Evolutionary conservation across 2,888 invertebrate genomes (phyloP).

Genomic region (Tenthredo mesomela): DNA sequence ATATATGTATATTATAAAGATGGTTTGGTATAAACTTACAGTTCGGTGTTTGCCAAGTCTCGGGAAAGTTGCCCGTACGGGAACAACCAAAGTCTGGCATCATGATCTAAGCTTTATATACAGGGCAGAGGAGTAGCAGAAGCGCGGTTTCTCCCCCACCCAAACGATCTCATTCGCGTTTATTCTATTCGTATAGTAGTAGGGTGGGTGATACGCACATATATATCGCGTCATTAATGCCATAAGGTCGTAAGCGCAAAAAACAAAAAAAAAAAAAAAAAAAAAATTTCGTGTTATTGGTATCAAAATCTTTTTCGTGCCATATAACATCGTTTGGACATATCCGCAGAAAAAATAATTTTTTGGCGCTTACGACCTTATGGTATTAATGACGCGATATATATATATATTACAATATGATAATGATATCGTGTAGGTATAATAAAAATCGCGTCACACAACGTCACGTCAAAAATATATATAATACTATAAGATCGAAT

Average conservation of each 20-base stretch:
- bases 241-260: too few species aligned
- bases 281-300: too few species aligned
- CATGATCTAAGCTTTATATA: slow-evolving; percentile 74
- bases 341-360: too few species aligned
- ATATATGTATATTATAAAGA: too few species aligned
- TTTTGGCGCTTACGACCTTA: too few species aligned
- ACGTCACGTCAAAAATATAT: not conserved
- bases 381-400: too few species aligned
- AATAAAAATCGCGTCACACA: not conserved
- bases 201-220: not conserved
- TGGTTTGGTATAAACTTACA: slow-evolving; percentile 69
- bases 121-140: slow-evolving; percentile 59
- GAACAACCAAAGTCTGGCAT: slow-evolving; percentile 72
- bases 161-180: not conserved
- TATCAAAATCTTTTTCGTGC: too few species aligned
- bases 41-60: slow-evolving; percentile 72
- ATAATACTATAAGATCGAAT: too few species aligned
- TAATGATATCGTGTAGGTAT: not conserved
- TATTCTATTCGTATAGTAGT: not conserved
- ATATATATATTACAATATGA: not conserved
- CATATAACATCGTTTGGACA: too few species aligned
- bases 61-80: slow-evolving; percentile 74
- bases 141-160: slow-evolving; percentile 46
- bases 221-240: too few species aligned
- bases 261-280: too few species aligned